These are phyloP conservation scores for Furnarius figulus DNA, from an alignment of 2,113 vertebrate genomes.

Conservation along the genomic window DNA sequence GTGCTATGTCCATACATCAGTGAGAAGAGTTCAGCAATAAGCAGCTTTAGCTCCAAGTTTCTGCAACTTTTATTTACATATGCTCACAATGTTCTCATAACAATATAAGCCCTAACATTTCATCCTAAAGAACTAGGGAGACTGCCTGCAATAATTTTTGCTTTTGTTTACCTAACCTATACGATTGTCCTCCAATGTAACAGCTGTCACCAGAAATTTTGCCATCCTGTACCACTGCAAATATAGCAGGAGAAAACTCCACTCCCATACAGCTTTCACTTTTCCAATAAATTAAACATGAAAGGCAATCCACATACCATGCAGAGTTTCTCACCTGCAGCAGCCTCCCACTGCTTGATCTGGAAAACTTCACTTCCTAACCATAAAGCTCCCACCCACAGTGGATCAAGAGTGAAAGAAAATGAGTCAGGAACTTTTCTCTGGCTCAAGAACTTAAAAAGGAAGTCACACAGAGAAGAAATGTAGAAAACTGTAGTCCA, in stretches of 20 bases:
- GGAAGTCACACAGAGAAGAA: neutral
- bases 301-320: neutral
- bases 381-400: neutral
- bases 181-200: neutral
- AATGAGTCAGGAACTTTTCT: neutral
- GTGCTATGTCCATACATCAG: neutral
- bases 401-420: neutral
- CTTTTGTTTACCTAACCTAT: neutral
- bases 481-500: neutral
- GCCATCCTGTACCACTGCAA: neutral
- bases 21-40: neutral
- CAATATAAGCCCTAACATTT: neutral
- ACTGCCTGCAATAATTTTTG: neutral
- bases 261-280: neutral
- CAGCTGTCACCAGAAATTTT: neutral
- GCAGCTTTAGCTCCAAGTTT: neutral
- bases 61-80: neutral
- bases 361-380: neutral
- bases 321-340: neutral
- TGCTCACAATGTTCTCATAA: neutral
- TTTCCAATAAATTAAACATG: neutral
- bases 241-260: neutral
- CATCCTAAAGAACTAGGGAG: neutral
- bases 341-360: neutral
- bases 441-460: neutral